Evolutionary conservation across 2,797 vertebrate species (phyloP), one percentile per base, ranked within the genome.

Genomic region (Fringilla coelebs): DNA sequence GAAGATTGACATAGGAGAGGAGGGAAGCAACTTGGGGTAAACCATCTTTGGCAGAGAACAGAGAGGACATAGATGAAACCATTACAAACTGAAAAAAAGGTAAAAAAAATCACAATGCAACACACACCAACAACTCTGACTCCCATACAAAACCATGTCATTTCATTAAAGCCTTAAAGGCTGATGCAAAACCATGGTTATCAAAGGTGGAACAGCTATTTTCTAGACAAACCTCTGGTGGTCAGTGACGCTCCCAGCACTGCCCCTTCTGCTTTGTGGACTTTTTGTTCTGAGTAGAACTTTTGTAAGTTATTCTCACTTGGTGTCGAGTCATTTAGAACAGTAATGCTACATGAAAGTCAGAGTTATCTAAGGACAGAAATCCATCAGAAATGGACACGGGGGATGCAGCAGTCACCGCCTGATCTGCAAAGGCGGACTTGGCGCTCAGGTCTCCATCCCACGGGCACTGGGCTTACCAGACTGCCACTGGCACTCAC

Each of bases 381-480:
- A 40, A 60, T 29, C 26, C 12, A 10, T 29, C 26, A 40, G 26
- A 38, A 61, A 61, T 21, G 18, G 18, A 40, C 13, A 7, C 26
- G 20, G 15, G 7, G 7, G 3, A 25, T 29, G 10, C 7, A 43
- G 32, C 38, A 34, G 9, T 18, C 2, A 6, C 15, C 32, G 6
- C 32, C 12, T 16, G 4, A 45, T 18, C 32, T 31, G 10, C 49
- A 19, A 43, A 52, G 4, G 21, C 0, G 2, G 10, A 18, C 16
- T 36, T 6, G 3, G 5, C 6, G 3, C 49, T 10, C 26, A 45
- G 1, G 8, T 36, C 13, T 18, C n/a, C 22, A 32, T 17, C 55
- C 11, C 22, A 14, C 4, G 9, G 7, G 7, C 38, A 21, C 0
- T 36, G 7, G 4, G 9, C 8, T 61, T 22, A 17, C 9, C 17